Conservation (phyloP, 1,140 invertebrate genomes). For the Pseudachorutes palmiensis region DNA sequence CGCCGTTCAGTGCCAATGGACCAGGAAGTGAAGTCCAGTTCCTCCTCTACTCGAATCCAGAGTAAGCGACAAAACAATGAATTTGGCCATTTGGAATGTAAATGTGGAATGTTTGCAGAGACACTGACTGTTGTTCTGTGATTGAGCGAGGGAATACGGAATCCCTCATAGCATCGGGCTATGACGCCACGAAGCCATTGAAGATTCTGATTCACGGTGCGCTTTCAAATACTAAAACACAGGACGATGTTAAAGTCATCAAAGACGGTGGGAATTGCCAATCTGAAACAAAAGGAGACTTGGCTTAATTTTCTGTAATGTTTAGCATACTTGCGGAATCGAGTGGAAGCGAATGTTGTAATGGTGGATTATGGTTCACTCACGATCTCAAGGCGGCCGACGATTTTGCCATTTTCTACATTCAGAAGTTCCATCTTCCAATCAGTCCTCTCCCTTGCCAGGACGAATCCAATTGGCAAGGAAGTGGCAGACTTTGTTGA, state of each 20-base stretch:
- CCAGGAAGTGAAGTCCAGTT: too few species aligned
- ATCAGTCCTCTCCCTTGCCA: background rate
- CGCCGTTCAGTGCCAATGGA: too few species aligned
- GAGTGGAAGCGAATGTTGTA: constrained; percentile 14
- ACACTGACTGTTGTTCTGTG: constrained; percentile 9
- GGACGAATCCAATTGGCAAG: constrained; percentile 9
- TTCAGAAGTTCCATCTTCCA: too few species aligned
- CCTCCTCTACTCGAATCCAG: too few species aligned
- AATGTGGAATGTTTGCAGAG: constrained; percentile 4
- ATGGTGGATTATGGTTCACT: constrained; percentile 23
- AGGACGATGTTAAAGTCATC: constrained; percentile 10
- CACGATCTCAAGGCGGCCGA: constrained; percentile 6
- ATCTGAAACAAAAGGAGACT: too few species aligned
- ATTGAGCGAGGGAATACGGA: constrained; percentile 11
- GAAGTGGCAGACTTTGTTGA: constrained; percentile 20
- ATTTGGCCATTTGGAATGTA: too few species aligned
- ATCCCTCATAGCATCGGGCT: constrained; percentile 7
- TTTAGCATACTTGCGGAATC: constrained; percentile 17
- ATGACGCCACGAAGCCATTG: constrained; percentile 12
- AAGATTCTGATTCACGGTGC: constrained; percentile 21
- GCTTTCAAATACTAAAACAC: constrained; percentile 17
- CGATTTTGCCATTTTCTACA: background rate
- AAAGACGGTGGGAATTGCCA: constrained; percentile 21
- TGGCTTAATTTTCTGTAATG: too few species aligned
- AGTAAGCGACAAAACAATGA: too few species aligned